phyloP scores from a whole-genome alignment of 2,797 vertebrate species.

The Myripristis jacobus region DNA sequence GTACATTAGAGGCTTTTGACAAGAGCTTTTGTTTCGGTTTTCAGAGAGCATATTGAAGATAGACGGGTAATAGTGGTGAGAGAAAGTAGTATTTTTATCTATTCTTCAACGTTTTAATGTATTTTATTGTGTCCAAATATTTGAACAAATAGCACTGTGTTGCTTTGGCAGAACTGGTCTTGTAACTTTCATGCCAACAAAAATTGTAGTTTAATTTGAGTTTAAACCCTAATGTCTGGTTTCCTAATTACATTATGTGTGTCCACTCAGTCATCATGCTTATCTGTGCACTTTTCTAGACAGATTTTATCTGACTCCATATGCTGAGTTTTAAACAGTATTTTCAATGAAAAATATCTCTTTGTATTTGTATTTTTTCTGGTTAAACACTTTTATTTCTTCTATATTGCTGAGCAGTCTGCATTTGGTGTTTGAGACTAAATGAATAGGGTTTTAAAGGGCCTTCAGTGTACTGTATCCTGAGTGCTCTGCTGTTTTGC shows the following conservation, averaged over 20 bases:
- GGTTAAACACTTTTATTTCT: no score
- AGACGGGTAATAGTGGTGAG: background rate
- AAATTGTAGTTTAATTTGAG: background rate
- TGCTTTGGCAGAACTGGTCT: no score
- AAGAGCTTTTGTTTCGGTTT: background rate
- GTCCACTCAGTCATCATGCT: background rate
- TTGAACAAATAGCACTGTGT: no score
- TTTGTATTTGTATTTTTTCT: no score
- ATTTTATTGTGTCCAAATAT: no score
- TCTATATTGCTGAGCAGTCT: no score
- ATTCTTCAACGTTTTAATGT: no score
- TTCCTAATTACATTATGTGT: background rate
- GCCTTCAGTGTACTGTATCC: slow-evolving; percentile 1
- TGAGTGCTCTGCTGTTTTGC: background rate
- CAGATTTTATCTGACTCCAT: slow-evolving; percentile 1
- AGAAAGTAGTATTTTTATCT: no score
- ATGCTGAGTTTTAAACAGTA: background rate
- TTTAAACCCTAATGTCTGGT: background rate
- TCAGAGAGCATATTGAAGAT: background rate
- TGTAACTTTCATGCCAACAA: no score
- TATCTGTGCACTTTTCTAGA: background rate
- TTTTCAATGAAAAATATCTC: no score
- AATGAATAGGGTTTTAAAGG: slow-evolving; percentile 9
- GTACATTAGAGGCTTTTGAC: background rate
- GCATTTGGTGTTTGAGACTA: background rate